Evolutionary conservation across 2,113 vertebrate genomes (phyloP).

Genomic region (Rynchops niger): DNA sequence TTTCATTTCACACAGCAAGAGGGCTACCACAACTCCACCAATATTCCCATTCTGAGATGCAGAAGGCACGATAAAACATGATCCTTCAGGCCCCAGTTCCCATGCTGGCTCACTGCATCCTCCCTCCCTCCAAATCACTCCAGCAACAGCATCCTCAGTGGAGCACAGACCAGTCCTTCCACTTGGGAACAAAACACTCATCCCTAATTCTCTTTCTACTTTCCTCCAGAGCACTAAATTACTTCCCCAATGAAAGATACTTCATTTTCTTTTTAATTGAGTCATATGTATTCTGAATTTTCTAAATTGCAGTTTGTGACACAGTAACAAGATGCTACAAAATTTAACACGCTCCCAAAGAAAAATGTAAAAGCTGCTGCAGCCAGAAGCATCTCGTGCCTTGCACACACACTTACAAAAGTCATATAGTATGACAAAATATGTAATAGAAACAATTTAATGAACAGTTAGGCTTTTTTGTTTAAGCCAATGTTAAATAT

Average conservation of each 20-base stretch:
- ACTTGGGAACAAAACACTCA: neutral
- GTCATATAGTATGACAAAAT: neutral
- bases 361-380: neutral
- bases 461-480: neutral
- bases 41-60: fast-evolving
- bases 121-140: neutral
- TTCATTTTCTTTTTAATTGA: neutral
- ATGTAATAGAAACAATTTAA: neutral
- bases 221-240: neutral
- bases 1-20: neutral
- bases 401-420: neutral
- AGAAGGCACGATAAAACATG: neutral
- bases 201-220: neutral
- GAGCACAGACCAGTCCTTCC: neutral
- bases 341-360: neutral
- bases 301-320: neutral
- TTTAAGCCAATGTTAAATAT: neutral
- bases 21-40: neutral
- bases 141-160: neutral
- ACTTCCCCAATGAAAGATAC: neutral
- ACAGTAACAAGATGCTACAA: neutral
- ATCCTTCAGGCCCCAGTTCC: neutral
- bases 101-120: fast-evolving
- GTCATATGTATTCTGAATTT: neutral
- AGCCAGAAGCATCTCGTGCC: neutral